Evolutionary conservation across 2,888 invertebrate genomes (phyloP).

Genomic region (Ochropacha duplaris): DNA sequence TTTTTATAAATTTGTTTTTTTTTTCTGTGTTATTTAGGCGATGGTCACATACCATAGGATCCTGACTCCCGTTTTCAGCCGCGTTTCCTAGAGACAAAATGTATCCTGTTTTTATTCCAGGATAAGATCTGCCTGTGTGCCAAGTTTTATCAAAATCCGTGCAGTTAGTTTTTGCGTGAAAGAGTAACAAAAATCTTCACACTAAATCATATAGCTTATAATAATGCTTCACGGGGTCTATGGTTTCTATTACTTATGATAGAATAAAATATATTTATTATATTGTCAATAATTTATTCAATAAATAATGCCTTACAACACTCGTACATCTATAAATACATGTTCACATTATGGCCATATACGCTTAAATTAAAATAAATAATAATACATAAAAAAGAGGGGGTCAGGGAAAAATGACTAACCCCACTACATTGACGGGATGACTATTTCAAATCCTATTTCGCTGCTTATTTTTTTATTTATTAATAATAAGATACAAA

Average conservation of each 20-base stretch:
- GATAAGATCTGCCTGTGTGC: too few species aligned
- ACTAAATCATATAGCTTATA: too few species aligned
- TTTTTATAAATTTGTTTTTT: constrained; percentile 46
- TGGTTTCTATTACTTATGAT: neutral
- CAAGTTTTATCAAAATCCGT: too few species aligned
- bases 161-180: too few species aligned
- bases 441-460: neutral
- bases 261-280: constrained; percentile 19
- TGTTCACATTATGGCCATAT: constrained; percentile 42
- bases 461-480: too few species aligned
- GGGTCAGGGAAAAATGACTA: neutral
- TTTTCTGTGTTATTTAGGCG: constrained; percentile 9
- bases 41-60: too few species aligned
- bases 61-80: too few species aligned
- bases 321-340: constrained; percentile 36
- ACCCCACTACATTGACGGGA: too few species aligned
- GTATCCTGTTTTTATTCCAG: too few species aligned
- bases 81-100: too few species aligned
- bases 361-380: constrained; percentile 15
- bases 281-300: constrained; percentile 33
- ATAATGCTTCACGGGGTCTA: too few species aligned
- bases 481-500: neutral
- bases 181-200: too few species aligned
- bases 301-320: constrained; percentile 30
- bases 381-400: constrained; percentile 13